Conservation (phyloP, 2,113 vertebrate genomes). For the Telmatochromis sp. region DNA sequence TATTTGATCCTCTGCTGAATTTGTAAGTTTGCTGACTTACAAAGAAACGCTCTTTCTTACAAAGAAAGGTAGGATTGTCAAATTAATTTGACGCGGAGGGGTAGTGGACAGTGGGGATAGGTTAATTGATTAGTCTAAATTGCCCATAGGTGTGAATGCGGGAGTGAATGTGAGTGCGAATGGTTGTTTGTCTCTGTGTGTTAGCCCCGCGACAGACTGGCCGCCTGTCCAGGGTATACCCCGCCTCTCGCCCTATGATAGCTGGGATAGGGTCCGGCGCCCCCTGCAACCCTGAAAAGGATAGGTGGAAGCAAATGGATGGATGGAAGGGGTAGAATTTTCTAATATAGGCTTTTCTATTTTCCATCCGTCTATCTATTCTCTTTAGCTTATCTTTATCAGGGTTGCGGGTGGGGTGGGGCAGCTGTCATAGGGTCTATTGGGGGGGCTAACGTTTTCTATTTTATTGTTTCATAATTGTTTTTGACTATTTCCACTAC, state of each 20-base stretch:
- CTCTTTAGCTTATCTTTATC: not conserved
- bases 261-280: not conserved
- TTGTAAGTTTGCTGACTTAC: not conserved
- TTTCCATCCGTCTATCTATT: not conserved
- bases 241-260: not conserved
- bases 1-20: not conserved
- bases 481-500: not conserved
- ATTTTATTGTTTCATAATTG: not conserved
- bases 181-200: not conserved
- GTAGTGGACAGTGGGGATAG: not conserved
- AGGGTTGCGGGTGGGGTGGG: accelerated
- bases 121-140: not conserved
- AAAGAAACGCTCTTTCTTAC: not conserved
- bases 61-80: not conserved
- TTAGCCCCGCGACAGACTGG: not conserved
- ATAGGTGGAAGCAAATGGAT: not conserved
- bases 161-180: not conserved
- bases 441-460: not conserved
- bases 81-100: not conserved
- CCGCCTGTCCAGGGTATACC: not conserved
- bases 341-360: not conserved
- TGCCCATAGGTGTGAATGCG: not conserved
- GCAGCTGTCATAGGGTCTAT: not conserved
- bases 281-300: not conserved
- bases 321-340: not conserved